Evolutionary conservation across 2,113 vertebrate species (phyloP).

Genomic region (Gymnobelideus leadbeateri): DNA sequence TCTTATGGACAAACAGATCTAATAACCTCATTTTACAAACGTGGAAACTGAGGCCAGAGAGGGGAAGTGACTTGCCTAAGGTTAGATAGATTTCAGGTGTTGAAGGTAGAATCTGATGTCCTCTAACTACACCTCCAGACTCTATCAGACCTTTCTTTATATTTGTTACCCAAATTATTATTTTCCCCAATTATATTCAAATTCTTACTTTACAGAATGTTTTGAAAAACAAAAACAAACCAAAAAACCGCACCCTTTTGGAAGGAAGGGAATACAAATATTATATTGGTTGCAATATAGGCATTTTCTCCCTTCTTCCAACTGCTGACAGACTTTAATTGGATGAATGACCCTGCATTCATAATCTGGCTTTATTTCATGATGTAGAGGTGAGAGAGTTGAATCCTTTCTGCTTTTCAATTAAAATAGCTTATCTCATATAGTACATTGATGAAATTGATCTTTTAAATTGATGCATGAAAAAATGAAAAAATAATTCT

Average conservation of each 20-base stretch:
- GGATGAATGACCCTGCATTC: constrained; percentile 13
- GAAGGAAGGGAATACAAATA: neutral
- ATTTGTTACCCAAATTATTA: constrained; percentile 61
- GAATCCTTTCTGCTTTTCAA: constrained; percentile 45
- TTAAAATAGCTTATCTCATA: constrained; percentile 25
- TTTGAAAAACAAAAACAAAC: constrained; percentile 40
- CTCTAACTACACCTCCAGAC: neutral
- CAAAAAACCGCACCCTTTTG: neutral
- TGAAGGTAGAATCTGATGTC: neutral
- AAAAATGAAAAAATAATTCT: constrained; percentile 22
- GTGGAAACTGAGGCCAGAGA: neutral
- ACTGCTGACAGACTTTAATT: constrained; percentile 57
- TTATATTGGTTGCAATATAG: constrained; percentile 11
- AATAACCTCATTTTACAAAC: neutral
- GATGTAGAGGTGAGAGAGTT: constrained; percentile 31
- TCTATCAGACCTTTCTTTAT: neutral
- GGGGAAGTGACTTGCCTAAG: neutral
- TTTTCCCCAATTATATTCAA: constrained; percentile 64
- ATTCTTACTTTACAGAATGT: constrained; percentile 51
- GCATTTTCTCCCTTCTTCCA: constrained; percentile 31
- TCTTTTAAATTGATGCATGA: constrained; percentile 5
- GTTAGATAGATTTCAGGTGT: neutral
- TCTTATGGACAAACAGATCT: neutral
- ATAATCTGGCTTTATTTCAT: constrained; percentile 46
- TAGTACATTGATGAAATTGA: constrained; percentile 40